These are phyloP conservation scores for Ophiodon elongatus DNA, from an alignment of 2,113 vertebrate species.

Conservation along the genomic window DNA sequence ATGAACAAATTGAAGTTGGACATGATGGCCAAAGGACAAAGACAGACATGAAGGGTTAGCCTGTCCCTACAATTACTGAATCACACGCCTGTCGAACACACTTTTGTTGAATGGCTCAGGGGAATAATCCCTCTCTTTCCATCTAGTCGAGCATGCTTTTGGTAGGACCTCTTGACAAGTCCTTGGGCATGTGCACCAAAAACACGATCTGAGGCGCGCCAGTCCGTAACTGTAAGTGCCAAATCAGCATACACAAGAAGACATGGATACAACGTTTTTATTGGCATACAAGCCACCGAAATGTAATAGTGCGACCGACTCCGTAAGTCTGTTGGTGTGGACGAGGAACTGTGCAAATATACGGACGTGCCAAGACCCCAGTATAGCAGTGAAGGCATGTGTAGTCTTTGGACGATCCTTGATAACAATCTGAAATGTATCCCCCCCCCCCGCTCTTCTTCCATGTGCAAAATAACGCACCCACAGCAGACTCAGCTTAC, in stretches of 20 bases:
- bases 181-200: slow-evolving; percentile 57
- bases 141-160: slow-evolving; percentile 48
- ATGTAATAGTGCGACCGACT: slow-evolving; percentile 69
- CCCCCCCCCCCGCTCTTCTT: slow-evolving; percentile 42
- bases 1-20: neutral
- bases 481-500: slow-evolving; percentile 69
- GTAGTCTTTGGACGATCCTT: slow-evolving; percentile 79
- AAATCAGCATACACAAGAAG: slow-evolving; percentile 69
- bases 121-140: slow-evolving; percentile 51
- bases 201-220: slow-evolving; percentile 9
- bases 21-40: neutral
- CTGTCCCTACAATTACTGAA: neutral
- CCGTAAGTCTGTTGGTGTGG: slow-evolving; percentile 58
- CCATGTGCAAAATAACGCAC: slow-evolving; percentile 69
- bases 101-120: slow-evolving; percentile 9
- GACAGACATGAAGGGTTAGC: slow-evolving; percentile 6
- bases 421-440: slow-evolving; percentile 80
- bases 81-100: neutral
- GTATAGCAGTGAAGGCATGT: slow-evolving; percentile 74
- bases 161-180: slow-evolving; percentile 55
- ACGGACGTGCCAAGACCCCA: slow-evolving; percentile 61
- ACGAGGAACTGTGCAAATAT: slow-evolving; percentile 76
- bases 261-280: slow-evolving; percentile 73
- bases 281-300: slow-evolving; percentile 64
- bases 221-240: slow-evolving; percentile 42